phyloP scores from a whole-genome alignment of 2,797 vertebrate species.

The Phyllotis vaccarum region DNA sequence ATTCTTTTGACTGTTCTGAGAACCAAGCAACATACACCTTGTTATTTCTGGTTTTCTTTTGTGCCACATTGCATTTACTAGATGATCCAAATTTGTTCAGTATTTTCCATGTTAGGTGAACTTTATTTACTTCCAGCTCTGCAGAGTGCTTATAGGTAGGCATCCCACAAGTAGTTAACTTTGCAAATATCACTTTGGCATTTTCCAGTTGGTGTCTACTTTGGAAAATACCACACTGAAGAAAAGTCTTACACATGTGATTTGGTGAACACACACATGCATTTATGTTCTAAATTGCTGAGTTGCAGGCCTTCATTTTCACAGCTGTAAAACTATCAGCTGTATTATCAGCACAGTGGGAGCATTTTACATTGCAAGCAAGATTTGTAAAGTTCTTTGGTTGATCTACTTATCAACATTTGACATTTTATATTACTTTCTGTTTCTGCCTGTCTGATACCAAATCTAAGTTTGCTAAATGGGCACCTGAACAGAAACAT shows the following conservation, averaged over 20 bases:
- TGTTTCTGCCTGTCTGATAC: background rate
- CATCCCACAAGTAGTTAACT: background rate
- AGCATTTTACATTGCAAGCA: background rate
- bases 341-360: background rate
- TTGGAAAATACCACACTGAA: background rate
- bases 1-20: background rate
- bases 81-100: background rate
- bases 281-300: slow-evolving; percentile 12
- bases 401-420: background rate
- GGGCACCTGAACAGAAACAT: slow-evolving; percentile 25
- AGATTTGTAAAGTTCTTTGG: background rate
- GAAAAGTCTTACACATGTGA: background rate
- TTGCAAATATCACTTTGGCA: background rate
- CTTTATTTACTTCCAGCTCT: slow-evolving; percentile 21
- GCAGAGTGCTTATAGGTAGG: background rate
- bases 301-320: background rate
- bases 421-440: slow-evolving; percentile 32
- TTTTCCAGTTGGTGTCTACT: background rate
- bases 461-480: slow-evolving; percentile 8
- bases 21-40: background rate
- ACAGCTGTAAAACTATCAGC: background rate
- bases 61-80: background rate
- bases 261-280: background rate
- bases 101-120: background rate
- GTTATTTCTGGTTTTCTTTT: slow-evolving; percentile 15